Evolutionary conservation across 2,113 vertebrate genomes (phyloP), one percentile per base, ranked within the genome.

Genomic region (Pan paniscus): DNA sequence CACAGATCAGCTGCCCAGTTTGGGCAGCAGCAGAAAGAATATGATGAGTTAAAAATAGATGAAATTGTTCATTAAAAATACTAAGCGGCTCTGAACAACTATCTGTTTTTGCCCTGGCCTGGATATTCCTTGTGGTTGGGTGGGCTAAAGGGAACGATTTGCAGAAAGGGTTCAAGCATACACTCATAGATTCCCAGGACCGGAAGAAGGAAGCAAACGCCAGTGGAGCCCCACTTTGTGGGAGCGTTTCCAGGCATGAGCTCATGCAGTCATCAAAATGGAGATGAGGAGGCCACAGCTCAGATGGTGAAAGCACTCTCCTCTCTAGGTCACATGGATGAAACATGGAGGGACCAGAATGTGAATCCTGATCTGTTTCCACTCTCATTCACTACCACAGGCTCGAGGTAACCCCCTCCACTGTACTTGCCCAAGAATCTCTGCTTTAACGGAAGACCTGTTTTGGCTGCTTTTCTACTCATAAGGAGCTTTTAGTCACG

Each of bases 181-280:
- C 46, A 40, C 7, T 2, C 22, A 14, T 0, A 6, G 16, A 20
- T 27, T 14, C 27, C 40, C 18, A 5, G 14, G 11, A 8, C 1
- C 35, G 35, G 23, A 40, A 46, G 78, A 59, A 57, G 11, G 70
- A 57, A 1, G n/a, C 1, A 5, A 5, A 2, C 0, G 32, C 20
- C n/a, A n/a, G 2, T 0, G 3, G n/a, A 59, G n/a, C 16, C 73
- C 35, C 70, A 72, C 20, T 18, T 17, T 38, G 25, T 20, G 61
- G 48, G 40, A 55, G 12, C 25, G 20, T 85, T 20, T 25, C 4
- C 9, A 3, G 0, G 0, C 7, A 2, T 48, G 30, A 6, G 48
- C 27, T 76, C 20, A 1, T 2, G 0, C 25, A 3, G 20, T 25
- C 11, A 6, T 61, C 40, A 14, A 11, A 67, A 23, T 5, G 20